Conservation (phyloP, 2,113 vertebrate species). For the Piaya cayana region DNA sequence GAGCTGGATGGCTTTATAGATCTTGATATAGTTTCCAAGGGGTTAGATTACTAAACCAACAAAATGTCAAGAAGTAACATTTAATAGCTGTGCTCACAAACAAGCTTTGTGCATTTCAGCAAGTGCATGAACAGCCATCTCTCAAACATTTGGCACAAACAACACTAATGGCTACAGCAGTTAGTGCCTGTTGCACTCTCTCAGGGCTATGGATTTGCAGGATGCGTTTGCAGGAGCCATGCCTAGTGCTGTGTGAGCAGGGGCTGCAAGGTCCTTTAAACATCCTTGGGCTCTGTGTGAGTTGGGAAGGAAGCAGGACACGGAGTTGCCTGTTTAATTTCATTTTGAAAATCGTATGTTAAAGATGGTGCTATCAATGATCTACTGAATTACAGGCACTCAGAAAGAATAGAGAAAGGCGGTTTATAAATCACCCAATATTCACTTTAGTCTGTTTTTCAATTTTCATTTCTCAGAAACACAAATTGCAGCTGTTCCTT, state of each 20-base stretch:
- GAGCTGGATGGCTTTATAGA: constrained; percentile 57
- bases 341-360: constrained; percentile 38
- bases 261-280: not conserved
- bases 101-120: not conserved
- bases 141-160: not conserved
- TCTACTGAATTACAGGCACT: constrained; percentile 50
- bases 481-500: constrained; percentile 65
- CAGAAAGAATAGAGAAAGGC: constrained; percentile 32
- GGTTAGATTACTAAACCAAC: constrained; percentile 43
- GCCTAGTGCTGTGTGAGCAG: not conserved
- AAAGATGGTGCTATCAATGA: constrained; percentile 50
- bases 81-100: constrained; percentile 6
- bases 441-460: constrained; percentile 49
- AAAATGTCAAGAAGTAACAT: constrained; percentile 28
- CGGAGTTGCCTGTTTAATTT: constrained; percentile 33
- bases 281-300: not conserved
- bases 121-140: not conserved
- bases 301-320: not conserved
- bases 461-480: constrained; percentile 59
- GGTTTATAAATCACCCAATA: constrained; percentile 69
- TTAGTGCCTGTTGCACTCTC: not conserved
- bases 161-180: not conserved
- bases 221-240: not conserved
- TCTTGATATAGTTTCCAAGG: constrained; percentile 37
- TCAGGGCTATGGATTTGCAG: not conserved